phyloP scores from a whole-genome alignment of 2,888 invertebrate species.

The Amitus sp. region DNA sequence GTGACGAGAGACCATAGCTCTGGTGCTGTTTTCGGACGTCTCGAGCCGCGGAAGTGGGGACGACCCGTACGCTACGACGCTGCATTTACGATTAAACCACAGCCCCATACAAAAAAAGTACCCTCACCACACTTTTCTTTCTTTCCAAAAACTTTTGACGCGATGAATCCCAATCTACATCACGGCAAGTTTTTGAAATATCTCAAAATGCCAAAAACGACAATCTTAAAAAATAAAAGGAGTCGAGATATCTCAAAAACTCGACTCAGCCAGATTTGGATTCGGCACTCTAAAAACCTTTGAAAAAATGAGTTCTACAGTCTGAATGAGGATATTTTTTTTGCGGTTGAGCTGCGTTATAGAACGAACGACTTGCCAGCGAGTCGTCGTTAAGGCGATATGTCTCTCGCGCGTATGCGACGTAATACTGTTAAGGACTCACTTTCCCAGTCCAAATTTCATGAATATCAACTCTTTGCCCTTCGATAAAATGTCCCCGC shows the following conservation, averaged over 20 bases:
- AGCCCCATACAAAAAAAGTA: too few relatives aligned
- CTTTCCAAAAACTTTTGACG: too few relatives aligned
- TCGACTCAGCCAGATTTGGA: neutral
- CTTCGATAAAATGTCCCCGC: constrained; percentile 90
- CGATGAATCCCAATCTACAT: too few relatives aligned
- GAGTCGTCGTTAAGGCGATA: constrained; percentile 29
- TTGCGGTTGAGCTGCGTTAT: neutral
- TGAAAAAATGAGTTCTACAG: too few relatives aligned
- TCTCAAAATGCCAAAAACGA: neutral
- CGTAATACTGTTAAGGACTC: constrained; percentile 49
- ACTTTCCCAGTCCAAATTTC: constrained; percentile 86
- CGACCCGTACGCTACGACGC: constrained; percentile 32
- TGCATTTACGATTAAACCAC: constrained; percentile 22
- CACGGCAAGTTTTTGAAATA: neutral
- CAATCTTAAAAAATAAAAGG: neutral
- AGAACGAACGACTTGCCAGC: constrained; percentile 1
- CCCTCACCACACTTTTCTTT: too few relatives aligned
- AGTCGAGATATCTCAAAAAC: neutral
- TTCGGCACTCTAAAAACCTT: neutral
- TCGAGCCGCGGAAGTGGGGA: constrained; percentile 24
- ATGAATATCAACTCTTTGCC: constrained; percentile 95
- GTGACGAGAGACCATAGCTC: constrained; percentile 23
- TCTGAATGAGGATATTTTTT: neutral
- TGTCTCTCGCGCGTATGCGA: constrained; percentile 40
- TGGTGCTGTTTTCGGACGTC: constrained; percentile 25